Evolutionary conservation across 2,888 invertebrate species (phyloP), one percentile per base, ranked within the genome.

Genomic region (Smittia aterrima): DNA sequence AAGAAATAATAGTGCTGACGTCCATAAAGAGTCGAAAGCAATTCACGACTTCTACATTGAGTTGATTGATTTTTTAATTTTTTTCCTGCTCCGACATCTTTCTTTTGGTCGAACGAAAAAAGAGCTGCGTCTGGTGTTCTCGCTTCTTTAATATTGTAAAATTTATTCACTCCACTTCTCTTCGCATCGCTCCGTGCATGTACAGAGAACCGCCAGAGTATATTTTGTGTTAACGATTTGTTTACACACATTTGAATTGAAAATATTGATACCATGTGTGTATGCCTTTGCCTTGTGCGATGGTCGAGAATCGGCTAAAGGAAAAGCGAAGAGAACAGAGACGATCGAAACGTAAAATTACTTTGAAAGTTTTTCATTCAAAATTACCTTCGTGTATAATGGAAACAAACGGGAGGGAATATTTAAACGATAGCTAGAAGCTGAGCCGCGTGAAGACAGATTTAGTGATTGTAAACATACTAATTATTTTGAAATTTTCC

Each of bases 201-300:
- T 66, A 25, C 68, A 53, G 20, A 27, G 27, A 70, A 70, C 70
- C 54, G 47, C 47, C 41, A 54, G 70, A 70, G 70, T 70, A 53
- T 70, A 70, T 70, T 70, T 70, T 70, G 70, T 70, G 70, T 70
- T 70, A 70, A 70, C 70, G 70, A 70, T 70, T 70, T 70, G 70
- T 70, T 70, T 70, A 70, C 70, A 70, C 70, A 41, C 41, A 32
- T 70, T 41, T n/a, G 70, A 70, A 70, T 70, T 54, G 70, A 70
- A 70, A 70, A 70, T 70, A 70, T 70, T 70, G 70, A 70, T 70
- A 70, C 70, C 70, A 70, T 70, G 70, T 70, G 70, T 54, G 41
- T 22, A 47, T 47, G 32, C 32, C 32, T 9, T 3, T 32, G 32
- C 38, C 38, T 7, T 47, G n/a, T 47, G 47, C 53, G 41, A 68